Percentiles rank a stretch among this genome's conserved stretches.
Conservation (phyloP, 1,140 invertebrate genomes). For the Aculops lycopersici region DNA sequence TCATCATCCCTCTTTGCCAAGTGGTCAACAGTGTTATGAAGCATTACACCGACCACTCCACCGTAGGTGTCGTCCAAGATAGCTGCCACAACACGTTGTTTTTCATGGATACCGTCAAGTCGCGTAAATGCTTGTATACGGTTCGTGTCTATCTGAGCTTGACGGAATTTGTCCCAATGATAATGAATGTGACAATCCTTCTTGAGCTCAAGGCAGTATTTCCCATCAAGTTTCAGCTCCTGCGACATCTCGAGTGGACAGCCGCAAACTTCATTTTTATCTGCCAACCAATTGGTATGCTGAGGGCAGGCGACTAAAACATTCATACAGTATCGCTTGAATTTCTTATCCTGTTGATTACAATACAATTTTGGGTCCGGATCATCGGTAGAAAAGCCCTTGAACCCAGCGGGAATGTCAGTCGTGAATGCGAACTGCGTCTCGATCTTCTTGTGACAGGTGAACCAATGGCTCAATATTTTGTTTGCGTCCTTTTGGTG, state of each 20-base stretch:
- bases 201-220: conserved; percentile 48
- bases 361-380: neutral
- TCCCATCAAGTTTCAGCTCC: conserved; percentile 15
- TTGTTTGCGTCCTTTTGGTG: conserved; percentile 30
- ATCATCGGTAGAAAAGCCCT: neutral
- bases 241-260: conserved; percentile 34
- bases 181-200: conserved; percentile 68
- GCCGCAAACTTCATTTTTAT: conserved; percentile 36
- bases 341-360: conserved; percentile 26
- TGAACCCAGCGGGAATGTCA: neutral
- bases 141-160: conserved; percentile 46
- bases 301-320: conserved; percentile 81
- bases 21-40: too few relatives aligned
- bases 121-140: conserved; percentile 47
- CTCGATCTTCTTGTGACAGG: neutral
- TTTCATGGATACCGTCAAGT: conserved; percentile 73
- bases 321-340: conserved; percentile 64
- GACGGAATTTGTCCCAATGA: conserved; percentile 70
- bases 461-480: neutral
- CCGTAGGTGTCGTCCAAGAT: too few relatives aligned
- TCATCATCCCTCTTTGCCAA: too few relatives aligned
- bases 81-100: too few relatives aligned
- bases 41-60: too few relatives aligned
- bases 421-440: neutral
- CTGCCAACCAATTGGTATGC: conserved; percentile 75